phyloP scores from a whole-genome alignment of 1,140 invertebrate genomes.

The Drosophila pectinifera region DNA sequence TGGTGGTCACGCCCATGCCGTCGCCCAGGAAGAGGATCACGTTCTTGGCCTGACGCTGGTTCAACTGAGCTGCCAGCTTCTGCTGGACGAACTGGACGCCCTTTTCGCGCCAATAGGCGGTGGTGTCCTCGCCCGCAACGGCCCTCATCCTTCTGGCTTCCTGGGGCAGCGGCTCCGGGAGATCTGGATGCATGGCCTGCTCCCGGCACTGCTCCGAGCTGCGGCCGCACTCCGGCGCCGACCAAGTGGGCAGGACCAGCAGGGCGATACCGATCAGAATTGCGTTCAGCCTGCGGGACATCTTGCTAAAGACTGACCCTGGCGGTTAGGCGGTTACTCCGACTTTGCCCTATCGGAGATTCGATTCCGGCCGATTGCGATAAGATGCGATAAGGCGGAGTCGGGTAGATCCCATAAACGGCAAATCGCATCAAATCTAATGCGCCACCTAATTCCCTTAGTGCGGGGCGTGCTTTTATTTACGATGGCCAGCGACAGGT shows the following conservation, averaged over 20 bases:
- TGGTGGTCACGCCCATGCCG: constrained; percentile 92
- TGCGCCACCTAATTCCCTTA: constrained; percentile 40
- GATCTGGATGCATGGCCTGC: constrained; percentile 69
- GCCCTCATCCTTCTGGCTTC: not conserved
- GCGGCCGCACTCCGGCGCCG: constrained; percentile 63
- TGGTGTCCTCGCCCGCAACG: constrained; percentile 67
- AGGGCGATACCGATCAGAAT: constrained; percentile 37
- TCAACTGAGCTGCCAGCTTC: constrained; percentile 70
- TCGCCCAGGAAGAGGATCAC: constrained; percentile 92
- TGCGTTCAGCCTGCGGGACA: constrained; percentile 54
- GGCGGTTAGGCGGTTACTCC: not conserved
- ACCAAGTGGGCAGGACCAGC: constrained; percentile 24
- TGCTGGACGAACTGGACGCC: constrained; percentile 60
- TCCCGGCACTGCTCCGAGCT: constrained; percentile 58
- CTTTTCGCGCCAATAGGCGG: constrained; percentile 74
- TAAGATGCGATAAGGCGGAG: constrained; percentile 52
- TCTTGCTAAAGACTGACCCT: constrained; percentile 57
- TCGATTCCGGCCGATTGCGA: constrained; percentile 47
- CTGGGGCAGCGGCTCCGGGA: constrained; percentile 31
- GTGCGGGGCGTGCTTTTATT: constrained; percentile 55
- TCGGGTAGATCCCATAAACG: constrained; percentile 42
- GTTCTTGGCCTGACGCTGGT: constrained; percentile 88
- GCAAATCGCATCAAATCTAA: constrained; percentile 58
- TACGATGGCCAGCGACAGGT: constrained; percentile 52
- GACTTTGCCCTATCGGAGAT: constrained; percentile 25